Evolutionary conservation across 2,113 vertebrate species (phyloP).

Genomic region (Chlorodrepanis virens): DNA sequence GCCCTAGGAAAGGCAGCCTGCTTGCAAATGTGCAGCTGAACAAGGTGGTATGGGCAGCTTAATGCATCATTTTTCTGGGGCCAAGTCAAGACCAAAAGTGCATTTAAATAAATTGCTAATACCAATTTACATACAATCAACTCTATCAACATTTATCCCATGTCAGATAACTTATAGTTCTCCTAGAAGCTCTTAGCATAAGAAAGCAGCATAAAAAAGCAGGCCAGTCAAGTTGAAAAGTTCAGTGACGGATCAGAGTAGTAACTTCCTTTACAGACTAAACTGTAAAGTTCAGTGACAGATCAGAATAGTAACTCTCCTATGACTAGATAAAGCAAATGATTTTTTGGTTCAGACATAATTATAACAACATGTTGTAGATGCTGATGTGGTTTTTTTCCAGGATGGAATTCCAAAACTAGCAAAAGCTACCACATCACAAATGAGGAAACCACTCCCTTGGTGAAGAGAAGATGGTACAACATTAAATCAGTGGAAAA

Average conservation of each 20-base stretch:
- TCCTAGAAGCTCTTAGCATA: neutral
- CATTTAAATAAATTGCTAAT: neutral
- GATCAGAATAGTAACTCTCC: neutral
- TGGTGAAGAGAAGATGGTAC: neutral
- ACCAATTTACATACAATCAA: neutral
- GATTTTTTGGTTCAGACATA: neutral
- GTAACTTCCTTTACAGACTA: neutral
- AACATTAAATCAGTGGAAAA: neutral
- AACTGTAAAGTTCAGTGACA: neutral
- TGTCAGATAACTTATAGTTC: neutral
- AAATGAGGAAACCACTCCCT: conserved; percentile 38
- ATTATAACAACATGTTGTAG: conserved; percentile 13
- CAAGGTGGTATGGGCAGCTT: neutral
- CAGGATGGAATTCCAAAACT: neutral
- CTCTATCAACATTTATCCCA: neutral
- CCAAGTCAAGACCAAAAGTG: neutral
- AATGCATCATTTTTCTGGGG: neutral
- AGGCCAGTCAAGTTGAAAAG: neutral
- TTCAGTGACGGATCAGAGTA: neutral
- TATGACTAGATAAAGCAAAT: neutral
- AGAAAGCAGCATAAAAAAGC: neutral
- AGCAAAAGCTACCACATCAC: conserved; percentile 38
- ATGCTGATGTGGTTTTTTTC: neutral
- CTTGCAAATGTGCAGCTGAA: neutral
- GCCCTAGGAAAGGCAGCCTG: neutral